phyloP scores from a whole-genome alignment of 2,797 vertebrate genomes.

The Coluber constrictor region DNA sequence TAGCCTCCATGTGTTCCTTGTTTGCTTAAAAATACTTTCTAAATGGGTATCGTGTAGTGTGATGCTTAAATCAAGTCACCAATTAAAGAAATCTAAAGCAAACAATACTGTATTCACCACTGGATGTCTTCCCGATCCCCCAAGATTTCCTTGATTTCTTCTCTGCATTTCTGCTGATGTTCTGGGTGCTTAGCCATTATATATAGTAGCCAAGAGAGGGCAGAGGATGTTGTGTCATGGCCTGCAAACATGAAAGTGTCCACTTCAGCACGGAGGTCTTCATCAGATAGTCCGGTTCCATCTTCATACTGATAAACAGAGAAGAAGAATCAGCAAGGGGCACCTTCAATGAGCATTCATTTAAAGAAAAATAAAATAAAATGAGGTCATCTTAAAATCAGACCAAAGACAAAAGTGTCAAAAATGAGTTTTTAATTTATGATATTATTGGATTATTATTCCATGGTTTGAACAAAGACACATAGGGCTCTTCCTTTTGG shows the following conservation, averaged over 20 bases:
- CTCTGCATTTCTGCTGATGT: slow-evolving; percentile 83
- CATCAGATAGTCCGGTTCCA: slow-evolving; percentile 76
- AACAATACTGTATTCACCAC: slow-evolving; percentile 74
- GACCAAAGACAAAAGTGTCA: not conserved
- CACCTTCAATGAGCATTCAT: not conserved
- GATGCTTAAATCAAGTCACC: not conserved
- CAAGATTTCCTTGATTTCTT: slow-evolving; percentile 78
- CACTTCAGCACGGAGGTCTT: slow-evolving; percentile 82
- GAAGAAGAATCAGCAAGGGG: not conserved
- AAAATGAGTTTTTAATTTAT: not conserved
- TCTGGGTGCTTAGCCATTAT: slow-evolving; percentile 80
- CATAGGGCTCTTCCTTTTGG: not conserved
- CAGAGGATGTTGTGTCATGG: slow-evolving; percentile 82
- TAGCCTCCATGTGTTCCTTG: not conserved
- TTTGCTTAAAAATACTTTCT: not conserved
- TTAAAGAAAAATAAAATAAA: not conserved
- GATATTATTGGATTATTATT: not conserved
- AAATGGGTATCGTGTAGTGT: not conserved
- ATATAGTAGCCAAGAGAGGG: slow-evolving; percentile 84
- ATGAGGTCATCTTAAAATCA: not conserved
- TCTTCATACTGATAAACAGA: slow-evolving; percentile 76
- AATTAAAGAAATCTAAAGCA: not conserved
- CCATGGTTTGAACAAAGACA: not conserved
- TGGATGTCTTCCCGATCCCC: slow-evolving; percentile 72
- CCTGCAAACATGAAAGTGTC: slow-evolving; percentile 92